These are phyloP conservation scores for Pteromalus puparum DNA, from an alignment of 1,140 invertebrate species.

Conservation along the genomic window DNA sequence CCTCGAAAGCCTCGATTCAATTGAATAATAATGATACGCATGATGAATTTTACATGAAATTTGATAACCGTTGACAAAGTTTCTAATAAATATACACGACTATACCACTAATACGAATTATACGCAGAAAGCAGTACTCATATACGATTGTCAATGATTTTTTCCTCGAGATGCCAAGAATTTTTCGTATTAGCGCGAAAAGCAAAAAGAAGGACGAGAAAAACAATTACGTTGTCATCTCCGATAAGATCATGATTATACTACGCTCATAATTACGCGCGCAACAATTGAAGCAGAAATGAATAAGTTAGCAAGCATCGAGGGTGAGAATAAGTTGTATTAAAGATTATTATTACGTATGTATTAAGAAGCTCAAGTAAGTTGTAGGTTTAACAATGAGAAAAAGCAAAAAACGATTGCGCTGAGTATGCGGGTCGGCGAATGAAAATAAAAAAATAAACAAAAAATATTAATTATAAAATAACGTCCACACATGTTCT, in stretches of 20 bases:
- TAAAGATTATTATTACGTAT: constrained; percentile 45
- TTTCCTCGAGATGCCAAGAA: constrained; percentile 27
- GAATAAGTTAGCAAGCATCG: constrained; percentile 6
- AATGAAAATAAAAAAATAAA: constrained; percentile 18
- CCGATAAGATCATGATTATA: constrained; percentile 17
- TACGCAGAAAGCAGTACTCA: not conserved
- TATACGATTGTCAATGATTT: constrained; percentile 25
- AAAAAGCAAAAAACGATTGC: constrained; percentile 18
- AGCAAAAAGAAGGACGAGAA: not conserved
- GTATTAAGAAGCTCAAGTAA: constrained; percentile 40
- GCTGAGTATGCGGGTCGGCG: constrained; percentile 11
- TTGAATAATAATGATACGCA: not conserved
- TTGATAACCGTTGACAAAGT: not conserved
- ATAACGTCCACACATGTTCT: constrained; percentile 42
- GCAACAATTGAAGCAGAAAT: constrained; percentile 6
- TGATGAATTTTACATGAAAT: not conserved
- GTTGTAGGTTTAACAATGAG: constrained; percentile 33
- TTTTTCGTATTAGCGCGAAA: constrained; percentile 3
- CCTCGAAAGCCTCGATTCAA: not conserved
- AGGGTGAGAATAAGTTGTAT: constrained; percentile 46
- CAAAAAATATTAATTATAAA: constrained; percentile 44
- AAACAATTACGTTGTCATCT: constrained; percentile 9
- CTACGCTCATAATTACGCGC: constrained; percentile 19
- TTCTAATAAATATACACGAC: not conserved
- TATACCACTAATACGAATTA: not conserved